Base-by-base conservation (phyloP, 2,888 invertebrate genomes). In the Habroteleia sp. region DNA sequence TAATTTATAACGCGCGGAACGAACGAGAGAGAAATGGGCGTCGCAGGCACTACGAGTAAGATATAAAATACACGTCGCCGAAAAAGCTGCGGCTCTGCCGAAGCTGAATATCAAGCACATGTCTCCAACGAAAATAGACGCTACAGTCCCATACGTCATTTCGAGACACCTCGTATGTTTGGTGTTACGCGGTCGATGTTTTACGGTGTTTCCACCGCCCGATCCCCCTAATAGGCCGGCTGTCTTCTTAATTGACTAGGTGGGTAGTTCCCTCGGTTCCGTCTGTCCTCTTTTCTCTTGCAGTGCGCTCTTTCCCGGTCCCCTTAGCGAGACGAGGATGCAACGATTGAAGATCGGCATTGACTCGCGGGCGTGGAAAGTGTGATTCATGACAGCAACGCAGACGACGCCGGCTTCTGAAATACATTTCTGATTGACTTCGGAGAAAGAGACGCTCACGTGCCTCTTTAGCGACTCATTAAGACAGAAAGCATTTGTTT, bases 211-310 rank as follows among this genome's bases (percentile, higher is more conserved):
- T 74, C 42, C 63, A 46, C 66, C 48, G 50, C 23, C 42, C 42
- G 62, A 60, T 69, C 56, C 66, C 80, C 77, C 85, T 86, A 87
- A 87, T 87, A 87, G 85, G 83, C 81, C 81, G 81, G 82, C 86
- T 87, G 87, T 87, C 86, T 84, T 84, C 85, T 85, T 87, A 87
- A 87, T 87, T 87, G 87, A 87, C 87, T 86, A 81, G 84, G 82
- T 83, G 83, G 84, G 77, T 83, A 81, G 79, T 81, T 77, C 78
- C 72, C 77, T 73, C 13, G 73, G 35, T 14, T 56, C 16, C 14
- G 14, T 54, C 54, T 6, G 20, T 62, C 35, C 39, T 33, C 13
- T 31, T 50, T 39, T 17, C 14, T 13, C 25, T 27, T 27, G 4
- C 20, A 17, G 10, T 20, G 16, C 1, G 17, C 16, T 2, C 37